These are phyloP conservation scores for Enteromius fasciolatus DNA, from an alignment of 2,797 vertebrate species.

Conservation along the genomic window DNA sequence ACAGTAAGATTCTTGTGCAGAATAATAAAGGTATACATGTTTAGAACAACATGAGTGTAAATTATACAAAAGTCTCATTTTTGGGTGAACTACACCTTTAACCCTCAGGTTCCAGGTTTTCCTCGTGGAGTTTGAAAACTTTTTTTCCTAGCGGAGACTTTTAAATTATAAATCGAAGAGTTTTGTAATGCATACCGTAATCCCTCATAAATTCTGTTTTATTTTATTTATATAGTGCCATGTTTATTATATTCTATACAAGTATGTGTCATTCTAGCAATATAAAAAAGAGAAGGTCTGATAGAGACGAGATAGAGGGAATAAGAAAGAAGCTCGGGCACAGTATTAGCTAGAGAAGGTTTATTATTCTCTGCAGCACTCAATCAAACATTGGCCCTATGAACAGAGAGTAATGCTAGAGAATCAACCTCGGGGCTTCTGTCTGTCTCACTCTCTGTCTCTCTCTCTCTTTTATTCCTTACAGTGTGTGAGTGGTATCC, in stretches of 20 bases:
- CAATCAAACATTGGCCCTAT: conserved; percentile 86
- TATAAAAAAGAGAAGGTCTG: conserved; percentile 36
- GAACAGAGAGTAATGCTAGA: conserved; percentile 87
- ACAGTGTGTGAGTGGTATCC: conserved; percentile 96
- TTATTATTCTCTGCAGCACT: conserved; percentile 88
- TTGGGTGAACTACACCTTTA: not conserved
- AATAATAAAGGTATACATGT: not conserved
- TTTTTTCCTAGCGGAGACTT: not conserved
- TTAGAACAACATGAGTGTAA: not conserved
- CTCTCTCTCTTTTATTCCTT: conserved; percentile 70
- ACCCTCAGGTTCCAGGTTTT: not conserved
- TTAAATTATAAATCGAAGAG: conserved; percentile 3
- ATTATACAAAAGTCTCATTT: not conserved
- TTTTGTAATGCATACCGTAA: not conserved
- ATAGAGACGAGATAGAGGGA: conserved; percentile 28
- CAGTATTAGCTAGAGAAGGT: conserved; percentile 75
- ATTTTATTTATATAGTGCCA: not conserved
- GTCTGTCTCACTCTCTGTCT: conserved; percentile 53
- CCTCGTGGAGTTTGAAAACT: not conserved
- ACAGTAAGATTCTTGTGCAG: not conserved
- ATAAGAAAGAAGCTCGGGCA: conserved; percentile 68
- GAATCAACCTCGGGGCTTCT: conserved; percentile 83
- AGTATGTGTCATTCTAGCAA: conserved; percentile 34
- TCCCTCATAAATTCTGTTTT: not conserved
- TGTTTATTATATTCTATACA: conserved; percentile 11